Conservation (phyloP, 2,113 vertebrate species). For the Poecile atricapillus region DNA sequence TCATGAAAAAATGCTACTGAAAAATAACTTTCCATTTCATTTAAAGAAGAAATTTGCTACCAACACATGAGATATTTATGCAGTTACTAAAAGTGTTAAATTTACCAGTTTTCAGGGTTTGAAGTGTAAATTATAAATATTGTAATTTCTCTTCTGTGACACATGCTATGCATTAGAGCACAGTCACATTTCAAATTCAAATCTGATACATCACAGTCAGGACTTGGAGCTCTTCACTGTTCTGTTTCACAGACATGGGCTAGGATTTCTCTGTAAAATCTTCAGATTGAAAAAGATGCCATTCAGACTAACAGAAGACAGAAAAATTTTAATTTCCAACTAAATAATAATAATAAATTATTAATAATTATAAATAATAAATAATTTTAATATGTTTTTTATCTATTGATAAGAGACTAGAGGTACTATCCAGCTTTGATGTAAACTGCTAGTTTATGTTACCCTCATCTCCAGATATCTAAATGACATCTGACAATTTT, state of each 20-base stretch:
- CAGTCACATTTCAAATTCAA: slow-evolving; percentile 6
- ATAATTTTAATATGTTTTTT: not conserved
- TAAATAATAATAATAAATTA: not conserved
- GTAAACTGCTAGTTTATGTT: not conserved
- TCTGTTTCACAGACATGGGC: not conserved
- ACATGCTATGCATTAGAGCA: not conserved
- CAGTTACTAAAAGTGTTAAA: not conserved
- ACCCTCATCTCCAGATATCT: not conserved
- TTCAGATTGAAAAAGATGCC: not conserved
- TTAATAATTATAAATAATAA: not conserved
- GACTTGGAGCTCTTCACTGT: not conserved
- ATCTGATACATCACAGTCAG: not conserved
- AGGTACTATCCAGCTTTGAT: not conserved
- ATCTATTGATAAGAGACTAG: not conserved
- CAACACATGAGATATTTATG: not conserved
- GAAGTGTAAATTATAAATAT: slow-evolving; percentile 26
- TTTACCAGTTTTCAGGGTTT: not conserved
- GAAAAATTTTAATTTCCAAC: not conserved
- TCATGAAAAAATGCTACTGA: not conserved
- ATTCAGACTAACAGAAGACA: not conserved
- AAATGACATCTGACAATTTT: not conserved
- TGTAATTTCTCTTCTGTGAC: not conserved
- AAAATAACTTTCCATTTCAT: not conserved
- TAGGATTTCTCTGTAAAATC: not conserved
- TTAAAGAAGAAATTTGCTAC: not conserved